Evolutionary conservation across 2,888 invertebrate species (phyloP).

Genomic region (Bombylius discolor): DNA sequence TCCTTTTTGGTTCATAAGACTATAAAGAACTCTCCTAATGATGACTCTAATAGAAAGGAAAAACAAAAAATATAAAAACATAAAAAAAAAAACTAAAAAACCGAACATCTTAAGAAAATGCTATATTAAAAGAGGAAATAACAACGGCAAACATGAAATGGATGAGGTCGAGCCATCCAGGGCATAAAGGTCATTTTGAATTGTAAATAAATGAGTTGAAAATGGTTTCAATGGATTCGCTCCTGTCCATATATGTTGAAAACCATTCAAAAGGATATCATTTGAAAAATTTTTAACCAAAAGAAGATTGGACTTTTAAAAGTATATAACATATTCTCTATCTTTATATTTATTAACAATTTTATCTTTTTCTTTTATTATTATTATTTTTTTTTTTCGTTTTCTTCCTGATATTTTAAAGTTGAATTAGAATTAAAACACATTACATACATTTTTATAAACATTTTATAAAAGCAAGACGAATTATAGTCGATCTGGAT

Average conservation of each 20-base stretch:
- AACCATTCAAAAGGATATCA: slow-evolving; percentile 6
- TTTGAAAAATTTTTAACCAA: slow-evolving; percentile 1
- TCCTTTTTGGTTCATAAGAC: slow-evolving; percentile 10
- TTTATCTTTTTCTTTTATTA: too few species aligned
- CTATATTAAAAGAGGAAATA: slow-evolving; percentile 4
- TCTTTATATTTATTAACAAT: too few species aligned
- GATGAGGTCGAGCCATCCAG: slow-evolving; percentile 10
- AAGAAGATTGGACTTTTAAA: not conserved
- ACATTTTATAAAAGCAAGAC: too few species aligned
- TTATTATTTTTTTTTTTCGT: too few species aligned
- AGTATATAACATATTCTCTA: too few species aligned
- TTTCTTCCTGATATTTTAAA: too few species aligned
- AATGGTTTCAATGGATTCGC: slow-evolving; percentile 5
- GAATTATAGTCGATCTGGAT: not conserved
- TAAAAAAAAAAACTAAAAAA: too few species aligned
- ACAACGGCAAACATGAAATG: slow-evolving; percentile 9
- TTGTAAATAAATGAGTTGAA: slow-evolving; percentile 7
- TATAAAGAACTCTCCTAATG: slow-evolving; percentile 12
- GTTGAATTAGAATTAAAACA: too few species aligned
- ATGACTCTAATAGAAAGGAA: slow-evolving; percentile 8
- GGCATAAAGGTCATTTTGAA: slow-evolving; percentile 3
- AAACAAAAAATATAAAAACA: too few species aligned
- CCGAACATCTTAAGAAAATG: slow-evolving; percentile 7
- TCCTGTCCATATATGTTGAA: slow-evolving; percentile 4
- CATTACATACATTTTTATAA: too few species aligned